Evolutionary conservation across 2,888 invertebrate genomes (phyloP).

Genomic region (Macrosoma leucophasiata): DNA sequence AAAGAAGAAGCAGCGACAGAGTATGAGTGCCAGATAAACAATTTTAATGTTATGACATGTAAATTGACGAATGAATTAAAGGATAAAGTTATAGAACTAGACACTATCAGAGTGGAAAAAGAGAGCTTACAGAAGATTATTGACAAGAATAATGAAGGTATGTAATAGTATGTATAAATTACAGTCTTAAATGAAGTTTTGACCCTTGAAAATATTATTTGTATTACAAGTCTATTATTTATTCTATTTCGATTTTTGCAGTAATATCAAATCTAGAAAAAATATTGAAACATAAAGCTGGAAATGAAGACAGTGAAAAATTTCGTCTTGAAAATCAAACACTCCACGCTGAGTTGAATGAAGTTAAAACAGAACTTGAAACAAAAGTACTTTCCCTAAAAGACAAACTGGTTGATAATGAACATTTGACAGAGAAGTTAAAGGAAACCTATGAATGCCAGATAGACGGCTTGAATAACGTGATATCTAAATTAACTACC

Average conservation of each 20-base stretch:
- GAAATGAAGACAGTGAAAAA: slow-evolving; percentile 36
- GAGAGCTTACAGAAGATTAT: slow-evolving; percentile 35
- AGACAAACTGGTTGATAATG: slow-evolving; percentile 49
- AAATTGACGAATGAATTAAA: slow-evolving; percentile 49
- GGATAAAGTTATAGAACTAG: slow-evolving; percentile 46
- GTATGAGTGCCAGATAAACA: slow-evolving; percentile 51
- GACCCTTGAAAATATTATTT: no score
- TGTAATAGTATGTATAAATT: no score
- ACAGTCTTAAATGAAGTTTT: no score
- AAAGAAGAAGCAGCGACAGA: slow-evolving; percentile 45
- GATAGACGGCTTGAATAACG: slow-evolving; percentile 48
- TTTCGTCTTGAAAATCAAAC: slow-evolving; percentile 41
- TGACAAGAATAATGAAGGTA: slow-evolving; percentile 35
- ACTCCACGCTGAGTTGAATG: slow-evolving; percentile 40
- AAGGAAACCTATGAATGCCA: slow-evolving; percentile 49
- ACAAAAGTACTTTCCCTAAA: slow-evolving; percentile 49
- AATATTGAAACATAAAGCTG: no score
- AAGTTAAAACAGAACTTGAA: slow-evolving; percentile 48
- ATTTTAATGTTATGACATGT: slow-evolving; percentile 47
- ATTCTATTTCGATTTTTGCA: no score
- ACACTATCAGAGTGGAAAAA: slow-evolving; percentile 39
- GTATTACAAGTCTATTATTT: no score
- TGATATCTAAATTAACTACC: slow-evolving; percentile 46
- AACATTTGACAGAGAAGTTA: slow-evolving; percentile 46
- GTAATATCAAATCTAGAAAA: no score